phyloP scores from a whole-genome alignment of 2,888 invertebrate species.

The Plagodis dolabraria region DNA sequence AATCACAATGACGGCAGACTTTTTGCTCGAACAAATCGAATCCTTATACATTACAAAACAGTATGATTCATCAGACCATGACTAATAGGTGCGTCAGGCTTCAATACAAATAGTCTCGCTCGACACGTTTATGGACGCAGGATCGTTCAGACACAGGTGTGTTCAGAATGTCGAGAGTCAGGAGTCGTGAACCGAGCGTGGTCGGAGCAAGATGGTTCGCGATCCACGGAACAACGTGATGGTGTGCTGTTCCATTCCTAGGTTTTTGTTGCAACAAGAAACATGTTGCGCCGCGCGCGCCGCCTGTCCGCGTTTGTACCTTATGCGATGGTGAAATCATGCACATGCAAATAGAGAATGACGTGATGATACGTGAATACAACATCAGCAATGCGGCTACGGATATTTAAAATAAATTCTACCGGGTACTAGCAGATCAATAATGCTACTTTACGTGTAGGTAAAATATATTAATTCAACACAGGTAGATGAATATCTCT shows the following conservation, averaged over 20 bases:
- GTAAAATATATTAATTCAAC: too few species aligned
- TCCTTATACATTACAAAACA: constrained; percentile 15
- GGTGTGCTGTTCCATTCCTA: neutral
- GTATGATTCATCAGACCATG: constrained; percentile 35
- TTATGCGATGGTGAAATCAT: constrained; percentile 44
- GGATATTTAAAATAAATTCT: constrained; percentile 4
- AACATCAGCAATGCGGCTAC: neutral
- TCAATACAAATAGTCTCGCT: constrained; percentile 18
- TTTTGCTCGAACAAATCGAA: constrained; percentile 25
- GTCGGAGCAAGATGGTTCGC: constrained; percentile 43
- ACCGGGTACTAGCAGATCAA: neutral
- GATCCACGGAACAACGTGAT: constrained; percentile 39
- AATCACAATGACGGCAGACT: constrained; percentile 9
- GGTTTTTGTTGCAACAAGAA: neutral
- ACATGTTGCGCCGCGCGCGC: neutral
- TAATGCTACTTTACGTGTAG: too few species aligned
- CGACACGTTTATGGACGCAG: constrained; percentile 20
- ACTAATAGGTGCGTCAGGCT: constrained; percentile 29
- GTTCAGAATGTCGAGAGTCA: neutral
- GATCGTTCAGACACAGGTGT: constrained; percentile 11
- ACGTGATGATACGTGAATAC: constrained; percentile 12
- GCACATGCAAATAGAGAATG: constrained; percentile 40
- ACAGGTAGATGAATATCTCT: too few species aligned
- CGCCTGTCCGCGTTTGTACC: neutral
- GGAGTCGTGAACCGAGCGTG: neutral